Percentiles rank a stretch among this genome's conserved stretches.
Conservation (phyloP, 2,888 invertebrate species). For the Luffia ferchaultella region DNA sequence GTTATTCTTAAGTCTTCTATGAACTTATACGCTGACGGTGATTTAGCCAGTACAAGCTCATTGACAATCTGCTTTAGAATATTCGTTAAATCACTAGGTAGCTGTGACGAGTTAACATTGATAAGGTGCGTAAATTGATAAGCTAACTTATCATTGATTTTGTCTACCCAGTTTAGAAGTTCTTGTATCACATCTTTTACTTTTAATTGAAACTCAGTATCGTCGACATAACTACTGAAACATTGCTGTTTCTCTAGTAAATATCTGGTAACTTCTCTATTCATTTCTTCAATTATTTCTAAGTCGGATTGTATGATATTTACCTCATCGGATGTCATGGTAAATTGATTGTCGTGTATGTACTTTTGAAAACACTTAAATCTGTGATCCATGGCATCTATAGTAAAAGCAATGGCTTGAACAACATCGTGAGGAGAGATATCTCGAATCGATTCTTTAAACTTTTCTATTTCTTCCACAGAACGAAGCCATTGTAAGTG, state of each 20-base stretch:
- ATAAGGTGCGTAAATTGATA: conserved; percentile 33
- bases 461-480: conserved; percentile 39
- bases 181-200: conserved; percentile 28
- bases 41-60: conserved; percentile 26
- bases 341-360: conserved; percentile 28
- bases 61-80: conserved; percentile 43
- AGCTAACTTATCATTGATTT: conserved; percentile 39
- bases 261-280: conserved; percentile 28
- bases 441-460: conserved; percentile 25
- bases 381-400: conserved; percentile 35
- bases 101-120: conserved; percentile 28
- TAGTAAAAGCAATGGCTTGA: conserved; percentile 38
- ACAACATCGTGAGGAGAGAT: conserved; percentile 31
- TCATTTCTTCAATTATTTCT: conserved; percentile 54
- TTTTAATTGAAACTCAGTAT: conserved; percentile 31
- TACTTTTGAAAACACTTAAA: conserved; percentile 39
- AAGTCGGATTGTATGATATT: conserved; percentile 33
- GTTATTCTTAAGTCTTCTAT: conserved; percentile 31
- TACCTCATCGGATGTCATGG: conserved; percentile 28
- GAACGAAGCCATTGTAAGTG: conserved; percentile 47
- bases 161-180: conserved; percentile 43
- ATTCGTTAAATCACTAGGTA: conserved; percentile 35
- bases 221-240: conserved; percentile 26
- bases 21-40: conserved; percentile 25
- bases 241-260: conserved; percentile 36